Conservation (phyloP, 2,797 vertebrate genomes). For the Forpus xanthops region DNA sequence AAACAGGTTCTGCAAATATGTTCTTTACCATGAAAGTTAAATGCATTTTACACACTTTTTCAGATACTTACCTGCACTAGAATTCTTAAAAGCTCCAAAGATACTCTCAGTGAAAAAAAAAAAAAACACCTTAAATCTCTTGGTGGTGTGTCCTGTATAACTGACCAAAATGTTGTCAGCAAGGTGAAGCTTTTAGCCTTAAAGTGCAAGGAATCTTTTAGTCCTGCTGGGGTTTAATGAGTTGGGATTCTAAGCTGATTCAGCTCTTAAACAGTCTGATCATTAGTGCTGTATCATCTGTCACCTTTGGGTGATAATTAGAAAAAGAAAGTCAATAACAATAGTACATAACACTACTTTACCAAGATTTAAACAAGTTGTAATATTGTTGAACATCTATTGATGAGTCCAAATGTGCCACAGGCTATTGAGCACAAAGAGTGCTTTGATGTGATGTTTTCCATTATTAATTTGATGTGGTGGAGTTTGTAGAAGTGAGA, state of each 20-base stretch:
- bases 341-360: conserved; percentile 80
- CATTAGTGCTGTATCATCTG: conserved; percentile 79
- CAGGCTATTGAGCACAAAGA: conserved; percentile 78
- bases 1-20: background rate
- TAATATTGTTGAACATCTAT: conserved; percentile 82
- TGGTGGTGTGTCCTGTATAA: background rate
- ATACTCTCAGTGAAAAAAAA: background rate
- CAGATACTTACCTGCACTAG: background rate
- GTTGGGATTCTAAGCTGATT: conserved; percentile 69
- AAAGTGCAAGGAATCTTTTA: conserved; percentile 41
- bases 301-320: conserved; percentile 85
- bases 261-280: conserved; percentile 70
- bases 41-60: background rate
- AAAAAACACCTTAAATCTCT: background rate
- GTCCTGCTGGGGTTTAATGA: conserved; percentile 53
- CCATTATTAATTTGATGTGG: conserved; percentile 80
- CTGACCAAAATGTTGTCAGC: background rate
- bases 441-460: conserved; percentile 74
- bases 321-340: conserved; percentile 82
- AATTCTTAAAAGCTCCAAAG: background rate
- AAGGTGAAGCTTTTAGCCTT: background rate
- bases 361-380: conserved; percentile 82
- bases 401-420: conserved; percentile 80
- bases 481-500: conserved; percentile 68
- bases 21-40: background rate